Conservation (phyloP, 2,888 invertebrate genomes). For the Bedellia somnulentella region DNA sequence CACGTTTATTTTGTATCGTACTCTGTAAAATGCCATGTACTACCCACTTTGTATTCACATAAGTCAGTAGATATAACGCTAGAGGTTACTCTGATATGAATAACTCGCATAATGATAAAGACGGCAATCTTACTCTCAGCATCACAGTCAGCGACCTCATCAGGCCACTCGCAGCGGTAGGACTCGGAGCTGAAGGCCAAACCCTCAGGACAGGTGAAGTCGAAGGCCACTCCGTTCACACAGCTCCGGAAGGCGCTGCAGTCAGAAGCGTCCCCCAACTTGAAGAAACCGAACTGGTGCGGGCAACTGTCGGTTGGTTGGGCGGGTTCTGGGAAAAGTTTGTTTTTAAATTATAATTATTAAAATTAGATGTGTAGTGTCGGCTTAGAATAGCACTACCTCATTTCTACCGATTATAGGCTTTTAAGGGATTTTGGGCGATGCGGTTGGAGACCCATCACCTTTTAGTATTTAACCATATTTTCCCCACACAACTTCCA, state of each 20-base stretch:
- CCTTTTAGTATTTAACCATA: no score
- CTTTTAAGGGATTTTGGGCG: no score
- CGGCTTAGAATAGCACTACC: no score
- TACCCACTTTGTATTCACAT: no score
- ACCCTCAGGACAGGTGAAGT: constrained; percentile 81
- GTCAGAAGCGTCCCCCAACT: constrained; percentile 61
- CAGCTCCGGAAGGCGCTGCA: constrained; percentile 84
- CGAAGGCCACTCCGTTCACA: constrained; percentile 72
- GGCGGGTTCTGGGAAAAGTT: constrained; percentile 67
- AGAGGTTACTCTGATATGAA: no score
- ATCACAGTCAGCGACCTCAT: constrained; percentile 78
- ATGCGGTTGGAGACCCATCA: no score
- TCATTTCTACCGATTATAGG: no score
- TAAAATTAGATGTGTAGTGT: not conserved
- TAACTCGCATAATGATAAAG: no score
- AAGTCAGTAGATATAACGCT: no score
- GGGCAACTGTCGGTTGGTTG: constrained; percentile 79
- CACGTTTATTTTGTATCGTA: no score
- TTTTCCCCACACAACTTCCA: no score
- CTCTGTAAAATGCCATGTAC: no score
- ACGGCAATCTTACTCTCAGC: constrained; percentile 69
- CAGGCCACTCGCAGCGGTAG: constrained; percentile 87
- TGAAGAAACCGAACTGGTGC: constrained; percentile 81
- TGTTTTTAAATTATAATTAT: constrained; percentile 6
- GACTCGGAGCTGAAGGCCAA: constrained; percentile 73